Percentiles rank a stretch among this genome's conserved stretches.
Conservation (phyloP, 2,797 vertebrate species). For the Hapalemur alaotrensis region DNA sequence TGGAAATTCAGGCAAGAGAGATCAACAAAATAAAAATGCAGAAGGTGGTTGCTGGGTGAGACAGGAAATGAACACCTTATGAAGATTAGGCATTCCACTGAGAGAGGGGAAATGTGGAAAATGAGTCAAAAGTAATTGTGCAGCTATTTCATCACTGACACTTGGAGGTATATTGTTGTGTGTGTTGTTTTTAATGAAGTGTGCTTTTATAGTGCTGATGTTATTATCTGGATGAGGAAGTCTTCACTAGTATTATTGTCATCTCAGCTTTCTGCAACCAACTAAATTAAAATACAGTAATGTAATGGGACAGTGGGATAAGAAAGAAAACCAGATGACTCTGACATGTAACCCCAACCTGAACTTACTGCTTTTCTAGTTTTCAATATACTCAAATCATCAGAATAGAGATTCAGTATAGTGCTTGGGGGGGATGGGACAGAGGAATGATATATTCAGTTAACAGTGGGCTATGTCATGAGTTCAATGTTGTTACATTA, state of each 20-base stretch:
- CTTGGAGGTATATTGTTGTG: constrained; percentile 58
- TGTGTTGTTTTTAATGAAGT: constrained; percentile 73
- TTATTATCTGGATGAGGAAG: constrained; percentile 76
- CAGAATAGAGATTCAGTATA: background rate
- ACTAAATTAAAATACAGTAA: constrained; percentile 75
- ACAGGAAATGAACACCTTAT: constrained; percentile 81
- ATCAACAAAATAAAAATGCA: constrained; percentile 75
- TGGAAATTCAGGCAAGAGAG: constrained; percentile 68
- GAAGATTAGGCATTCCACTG: constrained; percentile 67
- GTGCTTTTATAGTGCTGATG: constrained; percentile 73
- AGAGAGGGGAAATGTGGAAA: constrained; percentile 67
- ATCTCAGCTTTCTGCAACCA: constrained; percentile 71
- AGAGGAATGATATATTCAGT: constrained; percentile 19
- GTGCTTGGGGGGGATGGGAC: background rate
- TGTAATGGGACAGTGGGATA: constrained; percentile 55
- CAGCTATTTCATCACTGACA: constrained; percentile 64
- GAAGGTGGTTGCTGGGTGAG: constrained; percentile 73
- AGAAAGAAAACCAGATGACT: constrained; percentile 76
- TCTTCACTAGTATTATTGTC: constrained; percentile 73
- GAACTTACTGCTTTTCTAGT: constrained; percentile 70
- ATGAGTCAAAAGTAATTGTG: constrained; percentile 59
- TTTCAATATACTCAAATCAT: constrained; percentile 31
- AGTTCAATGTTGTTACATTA: constrained; percentile 10
- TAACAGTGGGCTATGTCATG: background rate
- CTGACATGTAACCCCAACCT: constrained; percentile 60